Base-by-base conservation (phyloP, 2,888 invertebrate genomes). In the Miltochrista miniata region DNA sequence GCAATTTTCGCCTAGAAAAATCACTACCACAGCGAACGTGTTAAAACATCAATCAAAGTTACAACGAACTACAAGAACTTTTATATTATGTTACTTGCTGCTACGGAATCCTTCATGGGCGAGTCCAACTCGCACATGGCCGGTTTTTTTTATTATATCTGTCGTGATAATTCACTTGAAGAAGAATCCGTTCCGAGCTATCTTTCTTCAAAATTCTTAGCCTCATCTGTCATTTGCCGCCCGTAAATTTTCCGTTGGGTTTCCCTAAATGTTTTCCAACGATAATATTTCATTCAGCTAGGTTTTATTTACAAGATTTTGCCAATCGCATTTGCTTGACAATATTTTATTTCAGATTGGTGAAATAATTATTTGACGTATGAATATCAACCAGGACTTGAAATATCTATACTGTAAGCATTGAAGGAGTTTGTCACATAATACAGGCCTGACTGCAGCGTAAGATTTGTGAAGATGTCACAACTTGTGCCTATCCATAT, bases 221-320 rank as follows among this genome's bases (percentile, higher is more conserved):
- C 33, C 31, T 33, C 39, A 39, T 39, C 24, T 24, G 33, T 5
- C 2, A 4, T 42, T 42, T 5, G 31, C n/a, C 31, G 11, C 15
- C n/a, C 33, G 14, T 33, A 42, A 33, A 42, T 42, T 33, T 42
- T 42, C 42, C 12, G n/a, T 36, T n/a, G 29, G 36, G 45, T 29
- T 42, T 36, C 30, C 29, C 11, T 12, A 24, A 12, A 24, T 18
- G 44, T 35, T 35, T 35, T 34, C 13, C 41, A 42, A 24, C 11
- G 31, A 33, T 31, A 14, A 42, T 42, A 42, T 42, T 31, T 42
- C 15, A 42, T 33, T 31, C 31, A 31, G 14, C 31, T 15, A 33
- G 39, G 46, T 46, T 39, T 46, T 39, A 39, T 40, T 39, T 30
- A 24, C 29, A 30, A 37, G n/a, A 45, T 30, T 12, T 13, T 13